These are phyloP conservation scores for Danio kyathit DNA, from an alignment of 2,797 vertebrate genomes.

Conservation along the genomic window DNA sequence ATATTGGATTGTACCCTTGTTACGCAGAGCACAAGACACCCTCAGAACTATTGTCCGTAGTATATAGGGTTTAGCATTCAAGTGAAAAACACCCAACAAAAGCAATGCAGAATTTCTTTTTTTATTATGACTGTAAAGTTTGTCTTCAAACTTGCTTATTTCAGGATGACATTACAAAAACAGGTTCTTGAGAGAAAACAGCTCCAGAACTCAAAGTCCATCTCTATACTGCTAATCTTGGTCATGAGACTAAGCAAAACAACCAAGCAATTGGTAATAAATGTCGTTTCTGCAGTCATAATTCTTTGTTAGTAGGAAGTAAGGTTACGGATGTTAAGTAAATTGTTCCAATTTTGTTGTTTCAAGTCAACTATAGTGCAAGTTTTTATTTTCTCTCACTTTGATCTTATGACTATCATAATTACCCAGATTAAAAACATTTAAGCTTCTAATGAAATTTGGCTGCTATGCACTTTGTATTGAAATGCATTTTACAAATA, in stretches of 20 bases:
- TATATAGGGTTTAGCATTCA: neutral
- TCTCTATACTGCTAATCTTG: conserved; percentile 57
- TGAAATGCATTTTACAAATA: neutral
- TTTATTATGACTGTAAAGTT: neutral
- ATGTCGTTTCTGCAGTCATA: conserved; percentile 22
- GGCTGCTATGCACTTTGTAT: neutral
- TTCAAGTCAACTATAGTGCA: neutral
- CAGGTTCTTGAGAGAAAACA: neutral
- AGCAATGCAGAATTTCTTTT: neutral
- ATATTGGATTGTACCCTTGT: conserved; percentile 22
- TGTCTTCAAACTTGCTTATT: neutral
- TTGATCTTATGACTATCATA: neutral
- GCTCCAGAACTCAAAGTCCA: conserved; percentile 58
- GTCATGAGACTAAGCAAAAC: conserved; percentile 52
- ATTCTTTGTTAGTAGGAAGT: neutral
- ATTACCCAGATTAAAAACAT: neutral
- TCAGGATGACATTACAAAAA: conserved; percentile 27
- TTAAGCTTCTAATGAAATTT: neutral
- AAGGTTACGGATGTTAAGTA: neutral
- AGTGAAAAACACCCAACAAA: neutral
- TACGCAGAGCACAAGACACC: neutral
- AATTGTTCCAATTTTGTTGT: neutral
- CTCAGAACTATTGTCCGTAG: neutral
- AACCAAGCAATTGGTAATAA: conserved; percentile 26
- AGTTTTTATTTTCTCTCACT: neutral